These are phyloP conservation scores for Macrophya alboannulata DNA, from an alignment of 2,888 invertebrate genomes.

Conservation along the genomic window DNA sequence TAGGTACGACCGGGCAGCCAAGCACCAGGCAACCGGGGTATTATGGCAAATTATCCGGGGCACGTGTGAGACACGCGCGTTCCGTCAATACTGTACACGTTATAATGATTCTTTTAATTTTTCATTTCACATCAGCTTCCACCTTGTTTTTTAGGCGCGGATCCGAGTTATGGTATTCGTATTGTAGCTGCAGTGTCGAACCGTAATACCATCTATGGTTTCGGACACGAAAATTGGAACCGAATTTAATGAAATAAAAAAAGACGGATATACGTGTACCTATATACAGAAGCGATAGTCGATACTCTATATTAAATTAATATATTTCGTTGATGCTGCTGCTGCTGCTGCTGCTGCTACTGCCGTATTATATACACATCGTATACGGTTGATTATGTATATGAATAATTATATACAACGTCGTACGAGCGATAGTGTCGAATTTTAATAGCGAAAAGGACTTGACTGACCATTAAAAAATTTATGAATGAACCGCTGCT, in stretches of 20 bases:
- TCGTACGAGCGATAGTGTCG: not conserved
- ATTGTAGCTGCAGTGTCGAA: not conserved
- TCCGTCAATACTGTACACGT: not conserved
- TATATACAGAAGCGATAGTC: not conserved
- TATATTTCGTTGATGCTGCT: not conserved
- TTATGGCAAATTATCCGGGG: slow-evolving; percentile 75
- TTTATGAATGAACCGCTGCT: slow-evolving; percentile 55
- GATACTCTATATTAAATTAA: not conserved
- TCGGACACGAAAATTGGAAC: not conserved
- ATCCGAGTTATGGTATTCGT: too few species aligned
- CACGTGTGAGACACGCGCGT: slow-evolving; percentile 62
- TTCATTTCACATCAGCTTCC: not conserved
- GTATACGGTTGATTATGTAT: not conserved
- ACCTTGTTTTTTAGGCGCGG: not conserved
- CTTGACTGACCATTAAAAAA: slow-evolving; percentile 46
- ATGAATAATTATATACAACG: slow-evolving; percentile 5
- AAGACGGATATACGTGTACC: not conserved
- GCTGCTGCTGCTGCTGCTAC: not conserved
- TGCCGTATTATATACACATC: not conserved
- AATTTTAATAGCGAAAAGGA: slow-evolving; percentile 47
- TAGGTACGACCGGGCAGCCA: slow-evolving; percentile 66
- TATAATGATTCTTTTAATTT: slow-evolving; percentile 7
- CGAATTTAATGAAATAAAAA: not conserved
- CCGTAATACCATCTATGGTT: not conserved
- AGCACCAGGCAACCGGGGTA: slow-evolving; percentile 68